Percentiles rank a stretch among this genome's conserved stretches.
phyloP scores from a whole-genome alignment of 2,888 invertebrate genomes.

The Thymelicus sylvestris region DNA sequence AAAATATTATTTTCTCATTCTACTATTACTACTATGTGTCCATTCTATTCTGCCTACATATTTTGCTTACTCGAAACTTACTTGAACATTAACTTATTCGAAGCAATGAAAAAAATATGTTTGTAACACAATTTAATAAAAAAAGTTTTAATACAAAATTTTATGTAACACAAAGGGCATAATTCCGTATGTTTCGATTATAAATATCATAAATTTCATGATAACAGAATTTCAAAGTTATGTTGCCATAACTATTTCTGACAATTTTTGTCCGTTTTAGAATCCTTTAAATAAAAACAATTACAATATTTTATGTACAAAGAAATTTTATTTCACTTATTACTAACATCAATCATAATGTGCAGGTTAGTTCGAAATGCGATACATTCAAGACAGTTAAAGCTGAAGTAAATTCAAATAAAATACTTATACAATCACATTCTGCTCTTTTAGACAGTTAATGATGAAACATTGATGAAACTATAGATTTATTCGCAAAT shows the following conservation, averaged over 20 bases:
- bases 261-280: not conserved
- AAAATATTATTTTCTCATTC: too few relatives aligned
- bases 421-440: not conserved
- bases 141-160: slow-evolving; percentile 14
- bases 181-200: not conserved
- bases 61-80: too few relatives aligned
- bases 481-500: not conserved
- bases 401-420: not conserved
- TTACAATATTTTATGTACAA: slow-evolving; percentile 43
- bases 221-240: too few relatives aligned
- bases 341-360: slow-evolving; percentile 13
- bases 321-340: slow-evolving; percentile 43
- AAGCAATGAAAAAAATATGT: not conserved
- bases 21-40: too few relatives aligned
- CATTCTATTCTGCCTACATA: too few relatives aligned
- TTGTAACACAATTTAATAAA: slow-evolving; percentile 20
- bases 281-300: slow-evolving; percentile 2
- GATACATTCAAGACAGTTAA: not conserved
- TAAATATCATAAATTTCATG: not conserved
- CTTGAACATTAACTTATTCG: not conserved
- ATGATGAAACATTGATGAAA: not conserved
- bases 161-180: not conserved
- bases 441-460: not conserved
- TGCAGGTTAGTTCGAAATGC: slow-evolving; percentile 11
- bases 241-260: too few relatives aligned